Percentiles rank a stretch among this genome's conserved stretches.
Evolutionary conservation across 2,797 vertebrate species (phyloP).

Genomic region (Falco naumanni): DNA sequence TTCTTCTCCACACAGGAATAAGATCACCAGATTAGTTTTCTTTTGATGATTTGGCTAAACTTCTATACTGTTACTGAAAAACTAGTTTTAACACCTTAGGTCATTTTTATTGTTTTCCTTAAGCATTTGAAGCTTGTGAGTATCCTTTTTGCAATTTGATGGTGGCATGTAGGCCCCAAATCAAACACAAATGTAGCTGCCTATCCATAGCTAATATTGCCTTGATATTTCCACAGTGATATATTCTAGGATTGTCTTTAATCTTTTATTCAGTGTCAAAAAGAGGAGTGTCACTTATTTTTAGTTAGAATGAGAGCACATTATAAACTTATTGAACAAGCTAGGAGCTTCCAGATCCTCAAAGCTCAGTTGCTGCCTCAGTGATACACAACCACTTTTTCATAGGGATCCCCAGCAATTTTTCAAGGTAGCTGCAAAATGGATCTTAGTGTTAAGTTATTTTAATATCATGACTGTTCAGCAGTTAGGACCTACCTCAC

Average conservation of each 20-base stretch:
- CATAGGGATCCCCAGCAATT: accelerated
- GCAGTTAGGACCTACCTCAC: not conserved
- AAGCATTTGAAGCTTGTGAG: not conserved
- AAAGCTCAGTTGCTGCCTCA: not conserved
- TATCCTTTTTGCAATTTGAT: not conserved
- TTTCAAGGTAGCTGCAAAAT: not conserved
- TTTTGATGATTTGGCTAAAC: not conserved
- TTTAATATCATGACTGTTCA: not conserved
- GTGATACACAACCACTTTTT: not conserved
- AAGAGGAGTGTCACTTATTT: not conserved
- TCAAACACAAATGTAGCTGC: not conserved
- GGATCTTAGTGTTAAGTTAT: not conserved
- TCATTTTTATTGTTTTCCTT: not conserved
- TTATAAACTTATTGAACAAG: not conserved
- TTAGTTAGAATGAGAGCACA: not conserved
- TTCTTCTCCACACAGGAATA: not conserved
- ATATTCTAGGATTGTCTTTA: not conserved
- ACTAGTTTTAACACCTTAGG: not conserved
- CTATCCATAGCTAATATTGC: not conserved
- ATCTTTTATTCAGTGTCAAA: not conserved
- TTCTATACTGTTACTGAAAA: not conserved
- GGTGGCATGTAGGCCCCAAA: not conserved
- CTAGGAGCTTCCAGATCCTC: not conserved
- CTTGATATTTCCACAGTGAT: not conserved
- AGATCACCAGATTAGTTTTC: not conserved